These are phyloP conservation scores for Ophion ventricosus DNA, from an alignment of 2,888 invertebrate species.

Conservation along the genomic window DNA sequence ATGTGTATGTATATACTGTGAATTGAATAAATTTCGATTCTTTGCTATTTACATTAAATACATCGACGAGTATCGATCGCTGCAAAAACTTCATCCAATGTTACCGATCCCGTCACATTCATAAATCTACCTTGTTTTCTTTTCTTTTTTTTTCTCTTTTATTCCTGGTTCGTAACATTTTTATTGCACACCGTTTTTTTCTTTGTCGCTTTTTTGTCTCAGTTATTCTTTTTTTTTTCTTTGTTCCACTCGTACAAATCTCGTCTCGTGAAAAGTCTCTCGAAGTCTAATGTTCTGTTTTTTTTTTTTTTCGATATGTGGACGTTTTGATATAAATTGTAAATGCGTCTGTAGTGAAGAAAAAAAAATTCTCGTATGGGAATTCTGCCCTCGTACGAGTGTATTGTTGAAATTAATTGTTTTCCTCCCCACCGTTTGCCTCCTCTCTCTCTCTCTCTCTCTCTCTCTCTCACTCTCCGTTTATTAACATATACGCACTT, in stretches of 20 bases:
- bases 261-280: conserved; percentile 11
- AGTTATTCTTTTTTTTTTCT: conserved; percentile 18
- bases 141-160: conserved; percentile 26
- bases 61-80: conserved; percentile 69
- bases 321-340: conserved; percentile 50
- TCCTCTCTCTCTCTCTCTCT: not conserved
- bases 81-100: conserved; percentile 23
- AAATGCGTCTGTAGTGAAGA: not conserved
- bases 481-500: not conserved
- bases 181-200: conserved; percentile 65
- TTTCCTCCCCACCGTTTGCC: not conserved
- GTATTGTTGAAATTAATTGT: not conserved
- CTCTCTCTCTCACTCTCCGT: too few species aligned
- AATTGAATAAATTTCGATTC: conserved; percentile 73
- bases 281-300: conserved; percentile 15
- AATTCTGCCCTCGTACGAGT: not conserved
- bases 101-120: conserved; percentile 21
- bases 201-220: conserved; percentile 25
- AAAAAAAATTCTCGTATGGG: not conserved
- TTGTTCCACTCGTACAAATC: not conserved
- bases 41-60: conserved; percentile 81
- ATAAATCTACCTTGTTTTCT: conserved; percentile 33
- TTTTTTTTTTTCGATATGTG: conserved; percentile 52
- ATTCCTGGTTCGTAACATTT: conserved; percentile 17
- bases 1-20: conserved; percentile 62